Evolutionary conservation across 2,113 vertebrate species (phyloP).

Genomic region (Ovis canadensis): DNA sequence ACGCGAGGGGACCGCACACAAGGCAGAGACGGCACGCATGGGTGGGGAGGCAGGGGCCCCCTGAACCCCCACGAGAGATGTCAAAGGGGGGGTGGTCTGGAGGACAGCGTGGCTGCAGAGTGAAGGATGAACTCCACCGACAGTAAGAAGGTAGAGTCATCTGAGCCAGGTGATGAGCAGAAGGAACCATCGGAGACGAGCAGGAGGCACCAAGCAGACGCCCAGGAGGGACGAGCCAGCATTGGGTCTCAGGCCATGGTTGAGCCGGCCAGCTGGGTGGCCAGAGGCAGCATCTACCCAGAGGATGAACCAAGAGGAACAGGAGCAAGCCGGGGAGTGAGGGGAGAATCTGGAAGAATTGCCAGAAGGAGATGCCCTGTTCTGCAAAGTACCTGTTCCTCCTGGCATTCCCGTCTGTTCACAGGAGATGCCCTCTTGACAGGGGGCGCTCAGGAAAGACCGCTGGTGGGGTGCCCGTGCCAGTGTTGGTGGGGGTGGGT

Average conservation of each 20-base stretch:
- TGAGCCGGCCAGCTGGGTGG: not conserved
- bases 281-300: not conserved
- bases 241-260: too few relatives aligned
- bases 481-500: not conserved
- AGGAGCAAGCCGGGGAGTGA: not conserved
- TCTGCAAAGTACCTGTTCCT: not conserved
- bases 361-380: not conserved
- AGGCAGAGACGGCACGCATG: not conserved
- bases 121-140: not conserved
- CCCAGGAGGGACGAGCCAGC: not conserved
- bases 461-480: too few relatives aligned
- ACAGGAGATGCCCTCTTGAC: not conserved
- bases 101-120: fast-evolving
- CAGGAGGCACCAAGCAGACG: not conserved
- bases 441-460: not conserved
- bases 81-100: not conserved
- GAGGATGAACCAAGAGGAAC: not conserved
- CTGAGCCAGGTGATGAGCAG: not conserved
- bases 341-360: not conserved
- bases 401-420: not conserved
- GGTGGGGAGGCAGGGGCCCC: not conserved
- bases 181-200: not conserved
- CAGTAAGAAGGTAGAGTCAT: not conserved
- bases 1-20: fast-evolving
- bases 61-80: not conserved